Evolutionary conservation across 2,888 invertebrate species (phyloP).

Genomic region (Busseola fusca): DNA sequence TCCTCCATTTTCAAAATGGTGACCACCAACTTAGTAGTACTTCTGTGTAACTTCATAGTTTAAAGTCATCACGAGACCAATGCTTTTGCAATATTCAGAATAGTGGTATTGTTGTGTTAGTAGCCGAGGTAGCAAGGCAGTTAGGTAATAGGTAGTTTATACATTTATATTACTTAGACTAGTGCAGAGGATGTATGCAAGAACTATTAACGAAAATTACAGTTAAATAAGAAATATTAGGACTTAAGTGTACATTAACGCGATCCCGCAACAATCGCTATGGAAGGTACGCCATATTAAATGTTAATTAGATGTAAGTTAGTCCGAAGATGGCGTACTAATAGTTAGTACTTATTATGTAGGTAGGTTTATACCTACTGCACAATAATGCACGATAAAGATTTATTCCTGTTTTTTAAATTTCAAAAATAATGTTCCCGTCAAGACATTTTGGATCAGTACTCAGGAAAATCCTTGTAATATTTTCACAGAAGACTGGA

Average conservation of each 20-base stretch:
- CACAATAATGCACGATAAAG: neutral
- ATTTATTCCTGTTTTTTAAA: neutral
- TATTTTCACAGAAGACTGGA: neutral
- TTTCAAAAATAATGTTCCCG: neutral
- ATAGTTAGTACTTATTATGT: neutral
- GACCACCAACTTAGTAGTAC: neutral
- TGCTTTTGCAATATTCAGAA: slow-evolving; percentile 12
- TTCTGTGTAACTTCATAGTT: neutral
- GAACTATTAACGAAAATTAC: neutral
- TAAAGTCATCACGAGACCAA: neutral
- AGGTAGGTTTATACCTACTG: neutral
- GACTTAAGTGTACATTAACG: slow-evolving; percentile 10
- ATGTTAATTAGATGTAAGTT: neutral
- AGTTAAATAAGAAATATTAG: neutral
- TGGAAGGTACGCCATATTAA: neutral
- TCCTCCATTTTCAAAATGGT: neutral
- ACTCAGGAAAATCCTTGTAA: neutral
- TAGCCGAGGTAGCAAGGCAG: slow-evolving; percentile 27
- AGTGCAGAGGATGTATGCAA: neutral
- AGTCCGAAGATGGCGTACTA: neutral
- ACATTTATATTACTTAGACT: neutral
- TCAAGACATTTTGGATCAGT: neutral
- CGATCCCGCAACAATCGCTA: neutral
- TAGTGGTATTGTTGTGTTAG: slow-evolving; percentile 10
- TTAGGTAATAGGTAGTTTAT: slow-evolving; percentile 27